Evolutionary conservation across 2,888 invertebrate genomes (phyloP).

Genomic region (Tetropium fuscum): DNA sequence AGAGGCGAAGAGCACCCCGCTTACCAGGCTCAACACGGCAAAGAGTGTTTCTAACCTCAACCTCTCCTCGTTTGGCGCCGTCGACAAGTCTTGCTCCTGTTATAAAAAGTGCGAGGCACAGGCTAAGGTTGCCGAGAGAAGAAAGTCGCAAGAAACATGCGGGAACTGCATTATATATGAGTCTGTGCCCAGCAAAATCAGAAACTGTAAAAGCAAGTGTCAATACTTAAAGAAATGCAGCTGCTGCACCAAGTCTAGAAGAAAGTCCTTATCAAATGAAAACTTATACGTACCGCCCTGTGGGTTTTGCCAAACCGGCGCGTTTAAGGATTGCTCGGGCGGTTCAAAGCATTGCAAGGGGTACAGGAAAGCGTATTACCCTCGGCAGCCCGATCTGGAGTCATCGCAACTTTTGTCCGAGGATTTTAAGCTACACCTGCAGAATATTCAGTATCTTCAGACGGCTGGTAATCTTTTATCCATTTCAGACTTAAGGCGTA

Average conservation of each 20-base stretch:
- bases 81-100: conserved; percentile 55
- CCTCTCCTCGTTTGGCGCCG: conserved; percentile 56
- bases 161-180: conserved; percentile 63
- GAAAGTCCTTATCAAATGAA: conserved; percentile 74
- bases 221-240: conserved; percentile 57
- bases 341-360: conserved; percentile 55
- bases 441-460: conserved; percentile 79
- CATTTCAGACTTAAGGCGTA: conserved; percentile 70
- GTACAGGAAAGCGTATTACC: conserved; percentile 59
- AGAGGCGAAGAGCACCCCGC: conserved; percentile 58
- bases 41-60: conserved; percentile 68
- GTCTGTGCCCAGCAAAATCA: conserved; percentile 56
- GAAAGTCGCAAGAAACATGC: conserved; percentile 61
- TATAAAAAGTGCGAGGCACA: conserved; percentile 48
- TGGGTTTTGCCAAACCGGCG: conserved; percentile 64
- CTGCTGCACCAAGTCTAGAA: conserved; percentile 55
- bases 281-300: conserved; percentile 69
- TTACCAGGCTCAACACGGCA: conserved; percentile 67
- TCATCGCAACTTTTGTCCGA: conserved; percentile 77
- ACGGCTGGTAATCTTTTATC: conserved; percentile 76
- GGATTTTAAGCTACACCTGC: conserved; percentile 78
- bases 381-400: conserved; percentile 67
- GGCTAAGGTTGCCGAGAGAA: conserved; percentile 40
- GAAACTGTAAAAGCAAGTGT: conserved; percentile 50
- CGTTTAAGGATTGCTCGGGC: conserved; percentile 54